phyloP scores from a whole-genome alignment of 2,888 invertebrate genomes.

The Parnassius orleans region DNA sequence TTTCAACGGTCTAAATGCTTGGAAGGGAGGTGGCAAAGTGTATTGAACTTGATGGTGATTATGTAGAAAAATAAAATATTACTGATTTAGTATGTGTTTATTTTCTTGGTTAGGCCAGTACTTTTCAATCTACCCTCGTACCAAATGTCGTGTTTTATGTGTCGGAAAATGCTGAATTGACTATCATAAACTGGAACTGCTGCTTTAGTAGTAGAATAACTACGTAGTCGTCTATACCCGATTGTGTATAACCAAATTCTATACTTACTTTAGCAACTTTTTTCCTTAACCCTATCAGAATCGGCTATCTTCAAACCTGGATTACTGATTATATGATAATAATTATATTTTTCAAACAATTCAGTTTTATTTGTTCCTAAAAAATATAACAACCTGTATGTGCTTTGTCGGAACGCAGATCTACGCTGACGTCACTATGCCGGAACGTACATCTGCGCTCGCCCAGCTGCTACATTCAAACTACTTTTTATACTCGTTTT shows the following conservation, averaged over 20 bases:
- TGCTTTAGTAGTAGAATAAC: conserved; percentile 25
- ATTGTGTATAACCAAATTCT: neutral
- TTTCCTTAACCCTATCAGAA: neutral
- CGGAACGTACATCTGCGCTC: too few relatives aligned
- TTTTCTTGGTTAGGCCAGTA: too few relatives aligned
- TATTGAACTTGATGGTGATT: too few relatives aligned
- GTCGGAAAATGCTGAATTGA: neutral
- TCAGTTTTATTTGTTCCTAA: neutral
- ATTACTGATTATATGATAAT: neutral
- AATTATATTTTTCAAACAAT: neutral
- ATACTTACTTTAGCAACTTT: neutral
- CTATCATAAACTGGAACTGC: conserved; percentile 14
- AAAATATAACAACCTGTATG: conserved; percentile 6
- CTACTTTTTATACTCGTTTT: too few relatives aligned
- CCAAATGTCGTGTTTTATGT: neutral
- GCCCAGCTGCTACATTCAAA: too few relatives aligned
- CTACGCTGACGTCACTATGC: too few relatives aligned
- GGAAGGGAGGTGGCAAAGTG: too few relatives aligned
- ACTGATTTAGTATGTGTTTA: too few relatives aligned
- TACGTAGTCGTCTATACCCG: conserved; percentile 4
- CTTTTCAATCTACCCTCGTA: too few relatives aligned
- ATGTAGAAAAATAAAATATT: too few relatives aligned
- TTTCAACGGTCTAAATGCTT: too few relatives aligned
- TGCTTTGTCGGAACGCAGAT: conserved; percentile 31
- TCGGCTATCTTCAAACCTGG: neutral